Evolutionary conservation across 2,113 vertebrate species (phyloP).

Genomic region (Heptranchias perlo): DNA sequence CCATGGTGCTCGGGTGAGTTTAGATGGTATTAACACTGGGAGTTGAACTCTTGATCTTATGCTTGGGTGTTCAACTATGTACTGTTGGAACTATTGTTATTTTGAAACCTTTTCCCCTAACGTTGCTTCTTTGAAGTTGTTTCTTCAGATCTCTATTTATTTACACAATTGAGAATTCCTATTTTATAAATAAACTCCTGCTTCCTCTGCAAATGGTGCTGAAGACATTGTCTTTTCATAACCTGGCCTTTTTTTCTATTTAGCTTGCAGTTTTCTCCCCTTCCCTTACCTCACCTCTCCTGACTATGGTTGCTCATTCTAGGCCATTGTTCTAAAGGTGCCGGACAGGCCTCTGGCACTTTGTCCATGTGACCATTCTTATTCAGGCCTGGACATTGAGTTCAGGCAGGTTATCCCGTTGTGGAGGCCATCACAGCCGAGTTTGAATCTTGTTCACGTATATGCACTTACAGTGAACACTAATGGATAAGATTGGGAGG

Average conservation of each 20-base stretch:
- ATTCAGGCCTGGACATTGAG: too few species aligned
- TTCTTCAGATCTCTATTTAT: slow-evolving; percentile 7
- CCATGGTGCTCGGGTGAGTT: not conserved
- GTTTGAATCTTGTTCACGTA: not conserved
- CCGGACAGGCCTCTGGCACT: not conserved
- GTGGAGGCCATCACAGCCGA: not conserved
- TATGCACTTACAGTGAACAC: not conserved
- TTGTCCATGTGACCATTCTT: not conserved
- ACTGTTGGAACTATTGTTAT: not conserved
- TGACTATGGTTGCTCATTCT: not conserved
- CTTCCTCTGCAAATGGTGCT: not conserved
- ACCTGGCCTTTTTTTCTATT: not conserved
- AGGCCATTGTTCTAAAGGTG: not conserved
- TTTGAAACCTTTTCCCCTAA: not conserved
- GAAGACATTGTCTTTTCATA: not conserved
- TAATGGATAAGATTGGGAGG: not conserved
- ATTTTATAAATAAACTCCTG: not conserved
- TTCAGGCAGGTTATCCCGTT: not conserved
- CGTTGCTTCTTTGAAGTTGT: not conserved
- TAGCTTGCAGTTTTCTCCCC: not conserved
- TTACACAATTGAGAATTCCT: not conserved
- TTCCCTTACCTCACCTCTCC: not conserved
- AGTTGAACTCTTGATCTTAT: not conserved
- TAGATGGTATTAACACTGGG: not conserved
- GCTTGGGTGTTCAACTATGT: not conserved